Conservation (phyloP, 2,888 invertebrate species). For the Tromatobia lineatoria region DNA sequence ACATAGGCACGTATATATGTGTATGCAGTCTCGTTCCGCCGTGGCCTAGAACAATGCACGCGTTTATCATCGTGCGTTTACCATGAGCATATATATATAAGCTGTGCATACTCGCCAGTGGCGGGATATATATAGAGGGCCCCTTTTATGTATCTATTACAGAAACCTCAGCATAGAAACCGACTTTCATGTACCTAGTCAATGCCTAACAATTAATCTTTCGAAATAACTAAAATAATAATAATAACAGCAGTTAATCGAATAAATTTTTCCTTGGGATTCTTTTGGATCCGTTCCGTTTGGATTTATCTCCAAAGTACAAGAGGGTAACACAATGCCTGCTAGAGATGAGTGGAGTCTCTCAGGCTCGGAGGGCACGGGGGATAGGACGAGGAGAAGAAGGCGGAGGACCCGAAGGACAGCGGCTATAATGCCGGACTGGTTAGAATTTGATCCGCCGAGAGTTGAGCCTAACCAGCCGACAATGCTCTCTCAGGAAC, state of each 20-base stretch:
- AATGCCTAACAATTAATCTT: conserved; percentile 2
- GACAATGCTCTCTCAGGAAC: conserved; percentile 76
- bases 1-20: conserved; percentile 11
- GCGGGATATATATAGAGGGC: conserved; percentile 8
- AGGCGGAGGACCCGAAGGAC: conserved; percentile 81
- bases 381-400: conserved; percentile 68
- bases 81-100: conserved; percentile 13
- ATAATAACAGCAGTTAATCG: conserved; percentile 17
- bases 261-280: conserved; percentile 15
- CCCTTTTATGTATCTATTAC: conserved; percentile 55
- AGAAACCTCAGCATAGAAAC: conserved; percentile 27
- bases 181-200: background rate
- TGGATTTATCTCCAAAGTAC: conserved; percentile 39
- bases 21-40: conserved; percentile 43
- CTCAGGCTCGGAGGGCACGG: conserved; percentile 70
- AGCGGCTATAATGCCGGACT: conserved; percentile 83
- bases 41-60: conserved; percentile 70
- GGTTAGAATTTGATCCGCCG: conserved; percentile 85
- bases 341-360: conserved; percentile 79
- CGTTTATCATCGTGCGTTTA: conserved; percentile 75
- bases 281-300: conserved; percentile 10
- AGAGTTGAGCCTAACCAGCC: conserved; percentile 81
- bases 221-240: background rate
- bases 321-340: conserved; percentile 32
- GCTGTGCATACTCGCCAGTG: conserved; percentile 24